A percentile compares a stretch with the other conserved stretches of the same genome.
These are phyloP conservation scores for Siniperca knerii DNA, from an alignment of 2,113 vertebrate genomes.

Conservation along the genomic window DNA sequence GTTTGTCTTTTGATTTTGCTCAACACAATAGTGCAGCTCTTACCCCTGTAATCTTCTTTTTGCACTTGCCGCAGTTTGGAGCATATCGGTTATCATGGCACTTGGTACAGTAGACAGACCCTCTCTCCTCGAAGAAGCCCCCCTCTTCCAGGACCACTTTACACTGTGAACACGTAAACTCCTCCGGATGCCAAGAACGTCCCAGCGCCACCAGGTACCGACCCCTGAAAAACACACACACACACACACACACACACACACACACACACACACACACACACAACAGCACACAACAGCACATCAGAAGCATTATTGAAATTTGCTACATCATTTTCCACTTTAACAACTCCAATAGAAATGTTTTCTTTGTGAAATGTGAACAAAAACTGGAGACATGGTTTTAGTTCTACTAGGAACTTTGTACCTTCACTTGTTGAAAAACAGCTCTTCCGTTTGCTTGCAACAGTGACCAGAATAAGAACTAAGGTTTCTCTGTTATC, in stretches of 20 bases:
- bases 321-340: slow-evolving; percentile 16
- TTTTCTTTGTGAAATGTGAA: slow-evolving; percentile 16
- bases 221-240: slow-evolving; percentile 84
- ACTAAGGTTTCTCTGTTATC: slow-evolving; percentile 33
- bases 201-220: slow-evolving; percentile 96
- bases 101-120: slow-evolving; percentile 94
- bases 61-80: slow-evolving; percentile 97
- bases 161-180: slow-evolving; percentile 96
- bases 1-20: not conserved
- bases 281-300: slow-evolving; percentile 1
- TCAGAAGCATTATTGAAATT: slow-evolving; percentile 27
- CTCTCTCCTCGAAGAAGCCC: slow-evolving; percentile 97
- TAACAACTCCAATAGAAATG: slow-evolving; percentile 45
- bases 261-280: slow-evolving; percentile 6
- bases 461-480: slow-evolving; percentile 45
- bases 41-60: slow-evolving; percentile 97
- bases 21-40: slow-evolving; percentile 52
- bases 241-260: slow-evolving; percentile 9
- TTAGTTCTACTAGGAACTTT: not conserved
- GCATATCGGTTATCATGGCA: slow-evolving; percentile 95
- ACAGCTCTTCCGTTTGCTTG: not conserved
- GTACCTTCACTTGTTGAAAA: slow-evolving; percentile 11
- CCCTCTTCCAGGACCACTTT: slow-evolving; percentile 94
- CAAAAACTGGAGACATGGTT: not conserved
- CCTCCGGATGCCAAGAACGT: slow-evolving; percentile 97